Conservation (phyloP, 2,113 vertebrate species). For the Engraulis encrasicolus region DNA sequence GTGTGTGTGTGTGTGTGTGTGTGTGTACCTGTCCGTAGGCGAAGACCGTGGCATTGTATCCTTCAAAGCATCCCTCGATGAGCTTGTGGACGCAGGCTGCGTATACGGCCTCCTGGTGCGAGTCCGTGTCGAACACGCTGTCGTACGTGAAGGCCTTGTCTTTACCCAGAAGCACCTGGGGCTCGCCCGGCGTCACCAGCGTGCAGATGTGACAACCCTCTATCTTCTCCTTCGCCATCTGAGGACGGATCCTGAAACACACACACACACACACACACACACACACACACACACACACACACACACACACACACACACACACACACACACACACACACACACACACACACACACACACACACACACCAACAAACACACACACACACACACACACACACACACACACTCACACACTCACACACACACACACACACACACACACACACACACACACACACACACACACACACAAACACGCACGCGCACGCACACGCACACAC, state of each 20-base stretch:
- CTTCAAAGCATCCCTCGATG: constrained; percentile 94
- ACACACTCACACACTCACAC: neutral
- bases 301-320: neutral
- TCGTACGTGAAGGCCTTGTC: constrained; percentile 99
- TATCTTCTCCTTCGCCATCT: constrained; percentile 96
- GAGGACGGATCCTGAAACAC: constrained; percentile 89
- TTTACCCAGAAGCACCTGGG: constrained; percentile 94
- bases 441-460: neutral
- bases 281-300: neutral
- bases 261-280: neutral
- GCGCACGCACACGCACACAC: constrained; percentile 19
- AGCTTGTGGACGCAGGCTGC: constrained; percentile 85
- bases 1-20: constrained; percentile 66
- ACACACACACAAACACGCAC: too few relatives aligned
- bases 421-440: neutral
- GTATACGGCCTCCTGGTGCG: constrained; percentile 87
- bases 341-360: neutral
- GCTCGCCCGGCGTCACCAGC: constrained; percentile 90
- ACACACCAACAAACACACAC: too few relatives aligned
- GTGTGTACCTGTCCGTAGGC: constrained; percentile 60
- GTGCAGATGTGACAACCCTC: constrained; percentile 97
- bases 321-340: neutral
- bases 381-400: neutral
- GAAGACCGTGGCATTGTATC: constrained; percentile 95
- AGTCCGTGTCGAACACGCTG: constrained; percentile 91